These are phyloP conservation scores for Eubasilissa splendida DNA, from an alignment of 2,888 invertebrate species.

Conservation along the genomic window DNA sequence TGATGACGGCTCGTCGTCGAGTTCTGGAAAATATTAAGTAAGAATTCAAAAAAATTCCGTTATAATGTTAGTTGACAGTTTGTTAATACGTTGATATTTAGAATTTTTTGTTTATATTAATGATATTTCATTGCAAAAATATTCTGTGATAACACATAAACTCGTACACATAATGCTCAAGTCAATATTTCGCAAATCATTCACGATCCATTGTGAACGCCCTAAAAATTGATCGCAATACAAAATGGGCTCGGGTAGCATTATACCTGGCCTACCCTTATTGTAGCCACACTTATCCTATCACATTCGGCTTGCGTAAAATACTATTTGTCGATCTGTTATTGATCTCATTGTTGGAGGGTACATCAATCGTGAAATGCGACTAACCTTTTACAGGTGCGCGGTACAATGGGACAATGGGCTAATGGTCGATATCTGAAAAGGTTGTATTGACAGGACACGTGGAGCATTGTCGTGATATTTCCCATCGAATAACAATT, in stretches of 20 bases:
- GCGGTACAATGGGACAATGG: constrained; percentile 27
- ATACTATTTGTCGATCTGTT: constrained; percentile 51
- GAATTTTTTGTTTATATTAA: too few species aligned
- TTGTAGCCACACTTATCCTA: constrained; percentile 47
- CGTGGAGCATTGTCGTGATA: neutral
- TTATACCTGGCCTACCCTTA: constrained; percentile 46
- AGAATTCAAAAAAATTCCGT: too few species aligned
- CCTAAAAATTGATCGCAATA: neutral
- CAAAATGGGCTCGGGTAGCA: neutral
- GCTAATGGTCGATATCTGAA: constrained; percentile 1
- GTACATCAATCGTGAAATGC: constrained; percentile 18
- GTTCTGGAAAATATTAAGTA: too few species aligned
- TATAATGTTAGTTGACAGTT: too few species aligned
- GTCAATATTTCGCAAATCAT: neutral
- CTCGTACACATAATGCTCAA: neutral
- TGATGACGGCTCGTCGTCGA: too few species aligned
- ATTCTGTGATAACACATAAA: too few species aligned
- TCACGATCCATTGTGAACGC: constrained; percentile 1
- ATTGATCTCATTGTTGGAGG: constrained; percentile 51
- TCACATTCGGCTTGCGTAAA: constrained; percentile 37
- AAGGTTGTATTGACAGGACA: constrained; percentile 13
- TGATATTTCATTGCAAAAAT: too few species aligned
- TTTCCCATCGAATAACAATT: neutral
- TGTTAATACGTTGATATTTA: too few species aligned
- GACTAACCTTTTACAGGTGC: constrained; percentile 33